These are phyloP conservation scores for Acanthopleura granulata DNA, from an alignment of 2,888 invertebrate species.

Conservation along the genomic window DNA sequence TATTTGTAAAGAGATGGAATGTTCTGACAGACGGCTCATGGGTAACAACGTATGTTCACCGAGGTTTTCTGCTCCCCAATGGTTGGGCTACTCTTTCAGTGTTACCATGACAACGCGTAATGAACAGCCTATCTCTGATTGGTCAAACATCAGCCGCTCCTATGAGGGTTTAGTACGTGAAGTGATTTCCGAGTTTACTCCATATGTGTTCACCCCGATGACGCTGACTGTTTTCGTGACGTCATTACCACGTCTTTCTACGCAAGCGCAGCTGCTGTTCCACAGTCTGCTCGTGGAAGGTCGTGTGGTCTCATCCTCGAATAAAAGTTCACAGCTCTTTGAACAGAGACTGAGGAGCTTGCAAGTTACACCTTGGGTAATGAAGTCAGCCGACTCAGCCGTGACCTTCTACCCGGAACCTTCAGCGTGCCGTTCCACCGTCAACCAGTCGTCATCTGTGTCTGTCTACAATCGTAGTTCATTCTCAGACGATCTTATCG, in stretches of 20 bases:
- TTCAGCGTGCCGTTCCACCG: not conserved
- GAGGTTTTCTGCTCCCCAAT: not conserved
- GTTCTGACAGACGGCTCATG: not conserved
- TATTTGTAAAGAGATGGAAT: not conserved
- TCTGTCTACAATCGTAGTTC: not conserved
- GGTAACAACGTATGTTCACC: not conserved
- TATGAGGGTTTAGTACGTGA: not conserved
- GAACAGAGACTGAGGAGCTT: not conserved
- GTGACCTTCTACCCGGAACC: not conserved
- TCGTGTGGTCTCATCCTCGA: not conserved
- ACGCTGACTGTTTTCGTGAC: not conserved
- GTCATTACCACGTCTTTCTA: not conserved
- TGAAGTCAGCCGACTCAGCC: not conserved
- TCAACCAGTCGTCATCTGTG: not conserved
- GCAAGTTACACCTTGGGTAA: not conserved
- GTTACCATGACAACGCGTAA: not conserved
- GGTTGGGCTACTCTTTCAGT: conserved; percentile 7
- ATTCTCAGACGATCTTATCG: not conserved
- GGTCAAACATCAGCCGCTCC: not conserved
- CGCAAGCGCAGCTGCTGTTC: not conserved
- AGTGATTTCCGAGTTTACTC: not conserved
- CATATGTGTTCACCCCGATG: not conserved
- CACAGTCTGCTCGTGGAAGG: not conserved
- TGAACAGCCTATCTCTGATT: not conserved
- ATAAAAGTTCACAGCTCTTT: not conserved